These are phyloP conservation scores for Bungarus multicinctus DNA, from an alignment of 2,113 vertebrate genomes.

Conservation along the genomic window DNA sequence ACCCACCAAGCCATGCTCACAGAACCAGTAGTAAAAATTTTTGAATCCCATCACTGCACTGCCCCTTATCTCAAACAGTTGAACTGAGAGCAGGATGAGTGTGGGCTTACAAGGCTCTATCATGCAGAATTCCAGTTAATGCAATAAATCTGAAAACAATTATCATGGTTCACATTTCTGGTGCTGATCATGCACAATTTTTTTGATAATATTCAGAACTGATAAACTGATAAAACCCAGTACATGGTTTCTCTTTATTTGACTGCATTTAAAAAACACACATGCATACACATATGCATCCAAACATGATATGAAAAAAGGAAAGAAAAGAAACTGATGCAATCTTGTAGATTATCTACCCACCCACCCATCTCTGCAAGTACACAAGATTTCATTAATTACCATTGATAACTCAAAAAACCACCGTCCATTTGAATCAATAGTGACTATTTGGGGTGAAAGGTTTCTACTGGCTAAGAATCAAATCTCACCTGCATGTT, in stretches of 20 bases:
- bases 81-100: neutral
- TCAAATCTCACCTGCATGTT: neutral
- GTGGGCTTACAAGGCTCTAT: neutral
- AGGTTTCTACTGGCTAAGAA: neutral
- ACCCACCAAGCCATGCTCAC: too few species aligned
- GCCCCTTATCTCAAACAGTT: neutral
- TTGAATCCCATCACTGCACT: neutral
- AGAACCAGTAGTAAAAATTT: too few species aligned
- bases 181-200: neutral
- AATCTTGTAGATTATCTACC: neutral
- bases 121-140: neutral
- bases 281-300: neutral
- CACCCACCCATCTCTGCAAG: neutral
- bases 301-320: neutral
- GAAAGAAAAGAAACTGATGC: too few species aligned
- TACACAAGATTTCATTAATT: neutral
- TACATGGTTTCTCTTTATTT: neutral
- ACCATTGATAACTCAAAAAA: neutral
- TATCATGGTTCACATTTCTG: neutral
- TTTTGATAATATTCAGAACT: neutral
- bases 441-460: neutral
- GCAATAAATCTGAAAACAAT: neutral
- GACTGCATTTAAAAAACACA: neutral
- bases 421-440: neutral
- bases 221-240: neutral